Conservation (phyloP, 2,888 invertebrate species). For the Standfussiana lucernea region DNA sequence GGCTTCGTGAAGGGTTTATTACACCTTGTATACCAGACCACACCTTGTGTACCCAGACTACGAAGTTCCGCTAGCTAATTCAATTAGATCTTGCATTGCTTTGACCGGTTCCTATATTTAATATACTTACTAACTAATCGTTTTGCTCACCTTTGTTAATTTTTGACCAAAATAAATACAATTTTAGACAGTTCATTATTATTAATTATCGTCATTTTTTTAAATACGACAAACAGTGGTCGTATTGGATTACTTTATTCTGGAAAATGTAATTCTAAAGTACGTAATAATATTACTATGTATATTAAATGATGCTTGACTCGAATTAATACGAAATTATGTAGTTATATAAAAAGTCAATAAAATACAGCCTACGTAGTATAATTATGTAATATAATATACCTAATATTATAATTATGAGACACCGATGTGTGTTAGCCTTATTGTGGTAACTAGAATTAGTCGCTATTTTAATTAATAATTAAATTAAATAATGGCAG, state of each 20-base stretch:
- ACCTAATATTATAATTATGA: slow-evolving; percentile 34
- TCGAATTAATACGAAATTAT: slow-evolving; percentile 31
- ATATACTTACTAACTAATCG: background rate
- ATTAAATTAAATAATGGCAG: slow-evolving; percentile 61
- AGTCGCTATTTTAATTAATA: slow-evolving; percentile 54
- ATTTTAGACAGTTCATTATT: background rate
- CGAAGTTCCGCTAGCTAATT: background rate
- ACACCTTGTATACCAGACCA: too few relatives aligned
- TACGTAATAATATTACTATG: slow-evolving; percentile 13
- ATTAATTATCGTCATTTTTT: background rate
- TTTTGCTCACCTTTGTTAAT: slow-evolving; percentile 36
- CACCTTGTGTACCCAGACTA: too few relatives aligned
- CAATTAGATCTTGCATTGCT: background rate
- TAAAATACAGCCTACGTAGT: slow-evolving; percentile 60
- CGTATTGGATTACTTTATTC: background rate
- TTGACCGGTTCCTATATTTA: slow-evolving; percentile 35
- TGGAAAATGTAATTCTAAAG: too few relatives aligned
- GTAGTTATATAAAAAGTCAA: slow-evolving; percentile 58
- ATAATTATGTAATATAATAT: slow-evolving; percentile 42
- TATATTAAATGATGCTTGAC: slow-evolving; percentile 13
- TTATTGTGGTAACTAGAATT: slow-evolving; percentile 72
- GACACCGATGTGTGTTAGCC: slow-evolving; percentile 69
- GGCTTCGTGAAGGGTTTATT: too few relatives aligned
- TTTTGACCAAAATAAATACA: background rate
- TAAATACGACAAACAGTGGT: background rate